Base-by-base conservation (phyloP, 2,888 invertebrate genomes). In the Drosophila lutescens region DNA sequence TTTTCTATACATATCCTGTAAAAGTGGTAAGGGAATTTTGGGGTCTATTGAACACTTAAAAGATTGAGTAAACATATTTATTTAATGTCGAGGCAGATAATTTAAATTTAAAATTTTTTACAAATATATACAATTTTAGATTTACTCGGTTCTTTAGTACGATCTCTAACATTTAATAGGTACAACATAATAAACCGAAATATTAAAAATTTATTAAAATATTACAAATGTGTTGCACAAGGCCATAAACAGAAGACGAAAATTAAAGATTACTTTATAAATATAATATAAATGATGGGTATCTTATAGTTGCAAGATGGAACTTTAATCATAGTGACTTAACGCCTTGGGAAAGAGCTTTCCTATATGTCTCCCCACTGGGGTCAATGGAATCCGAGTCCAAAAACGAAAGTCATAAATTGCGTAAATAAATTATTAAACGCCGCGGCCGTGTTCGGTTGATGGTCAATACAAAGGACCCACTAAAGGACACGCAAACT, bases 381-480 rank as follows among this genome's bases (percentile, higher is more conserved):
- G 32, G 88, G 88, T 88, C 88, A 88, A 88, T 77, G 88, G 62
- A 51, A 44, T 50, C 59, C 80, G 46, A 65, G 54, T 46, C 51
- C 44, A 55, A 51, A 53, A 63, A 55, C 44, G 62, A 57, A 74
- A 74, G 71, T 72, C 78, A 84, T 78, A 78, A 86, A 77, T 86
- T 86, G 88, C 85, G 85, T 80, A 86, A 85, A 88, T 84, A 53
- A 84, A 83, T 86, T 86, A 85, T 88, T 80, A 70, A 73, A 68
- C 44, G 34, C 44, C 51, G 53, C 55, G 53, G 68, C 49, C 50
- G 43, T 67, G 81, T 73, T 67, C 63, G 65, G 46, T 13, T 47
- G 43, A 46, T 66, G 66, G 70, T 69, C 51, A 58, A 34, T 58
- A 68, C 46, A 46, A 69, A 13, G 34, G 55, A 41, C 55, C 20